Conservation (phyloP, 2,888 invertebrate genomes). For the Ormia ochracea region DNA sequence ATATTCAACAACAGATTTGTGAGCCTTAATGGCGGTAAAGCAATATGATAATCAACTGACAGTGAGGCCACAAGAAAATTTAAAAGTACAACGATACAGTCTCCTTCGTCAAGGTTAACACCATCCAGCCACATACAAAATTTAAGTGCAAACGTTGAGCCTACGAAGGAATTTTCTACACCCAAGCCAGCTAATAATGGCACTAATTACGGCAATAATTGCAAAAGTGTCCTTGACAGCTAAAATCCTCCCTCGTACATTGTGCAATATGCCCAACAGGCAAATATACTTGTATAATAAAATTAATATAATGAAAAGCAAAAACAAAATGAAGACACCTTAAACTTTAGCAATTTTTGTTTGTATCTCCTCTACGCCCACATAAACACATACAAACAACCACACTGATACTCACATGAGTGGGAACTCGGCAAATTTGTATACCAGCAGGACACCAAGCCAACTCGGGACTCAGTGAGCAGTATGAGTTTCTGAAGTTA, state of each 20-base stretch:
- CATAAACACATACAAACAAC: no score
- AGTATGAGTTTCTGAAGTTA: neutral
- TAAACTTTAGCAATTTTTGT: neutral
- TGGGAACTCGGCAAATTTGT: slow-evolving; percentile 19
- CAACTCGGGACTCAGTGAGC: neutral
- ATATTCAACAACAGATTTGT: neutral
- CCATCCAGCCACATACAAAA: neutral
- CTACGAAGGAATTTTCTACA: slow-evolving; percentile 3
- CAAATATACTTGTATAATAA: slow-evolving; percentile 35
- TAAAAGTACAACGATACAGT: slow-evolving; percentile 32
- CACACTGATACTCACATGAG: no score
- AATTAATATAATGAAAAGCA: slow-evolving; percentile 1
- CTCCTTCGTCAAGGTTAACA: slow-evolving; percentile 60
- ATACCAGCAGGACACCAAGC: slow-evolving; percentile 9
- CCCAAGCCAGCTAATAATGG: slow-evolving; percentile 1
- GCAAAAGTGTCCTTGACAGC: slow-evolving; percentile 51
- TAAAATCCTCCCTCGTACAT: slow-evolving; percentile 21
- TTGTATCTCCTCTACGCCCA: neutral
- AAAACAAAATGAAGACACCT: neutral
- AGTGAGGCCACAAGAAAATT: neutral
- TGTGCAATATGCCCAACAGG: slow-evolving; percentile 41
- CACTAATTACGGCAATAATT: slow-evolving; percentile 13
- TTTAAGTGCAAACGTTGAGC: neutral
- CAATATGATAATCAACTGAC: neutral
- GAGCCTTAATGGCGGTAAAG: neutral